Evolutionary conservation across 1,140 invertebrate genomes (phyloP), one percentile per base, ranked within the genome.

Genomic region (Pectinophora gossypiella): DNA sequence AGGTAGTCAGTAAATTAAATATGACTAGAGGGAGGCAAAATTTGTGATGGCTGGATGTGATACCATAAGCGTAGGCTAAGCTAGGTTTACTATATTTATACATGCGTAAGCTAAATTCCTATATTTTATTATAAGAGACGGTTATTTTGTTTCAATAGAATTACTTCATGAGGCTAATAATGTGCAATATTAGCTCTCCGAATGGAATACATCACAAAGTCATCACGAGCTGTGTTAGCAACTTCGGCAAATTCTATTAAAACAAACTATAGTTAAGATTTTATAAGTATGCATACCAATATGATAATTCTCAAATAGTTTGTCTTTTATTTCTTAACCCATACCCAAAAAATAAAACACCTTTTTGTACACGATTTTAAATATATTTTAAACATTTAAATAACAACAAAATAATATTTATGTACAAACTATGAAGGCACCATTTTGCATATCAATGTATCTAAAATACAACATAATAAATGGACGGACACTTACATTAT

Each of bases 31-130:
- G 43, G 46, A 47, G 32, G 20, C 40, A 60, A 52, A 35, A 56
- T 64, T n/a, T 78, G 77, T 83, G 79, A 83, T 82, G 72, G 68
- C 72, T 72, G 77, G 62, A 78, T 83, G 77, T 85, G 76, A 83
- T 83, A 80, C 56, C 73, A 21, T n/a, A 32, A 2, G 6, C 1
- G 2, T 32, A 16, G 13, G 9, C n/a, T 40, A 40, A 40, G 18
- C 13, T 44, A 44, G 18, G 7, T 18, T 44, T 20, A 18, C 46
- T 54, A 57, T 54, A 49, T 63, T 61, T 56, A 55, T 71, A 59
- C 56, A n/a, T 48, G 36, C 59, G 36, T 72, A 78, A 76, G 72
- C 48, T 72, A 79, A 75, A 84, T 76, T 81, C 76, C 77, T 85
- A 83, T 85, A 82, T 83, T 81, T 82, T 81, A 75, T 60, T 82